These are phyloP conservation scores for Aegotheles bennettii DNA, from an alignment of 2,113 vertebrate genomes.

Conservation along the genomic window DNA sequence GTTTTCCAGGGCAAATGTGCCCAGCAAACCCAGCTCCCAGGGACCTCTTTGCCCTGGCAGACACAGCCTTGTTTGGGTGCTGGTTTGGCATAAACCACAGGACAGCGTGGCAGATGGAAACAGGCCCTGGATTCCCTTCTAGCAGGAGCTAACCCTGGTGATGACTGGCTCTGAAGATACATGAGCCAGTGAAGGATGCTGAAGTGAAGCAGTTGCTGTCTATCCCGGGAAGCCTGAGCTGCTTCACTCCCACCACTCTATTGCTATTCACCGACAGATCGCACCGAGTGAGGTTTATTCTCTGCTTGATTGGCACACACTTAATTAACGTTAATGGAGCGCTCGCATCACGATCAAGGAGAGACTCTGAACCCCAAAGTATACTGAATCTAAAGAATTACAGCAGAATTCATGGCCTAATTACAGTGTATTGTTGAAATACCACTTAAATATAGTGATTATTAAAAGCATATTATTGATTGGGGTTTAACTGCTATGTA, in stretches of 20 bases:
- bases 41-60: neutral
- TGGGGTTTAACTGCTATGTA: conserved; percentile 62
- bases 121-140: neutral
- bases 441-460: conserved; percentile 66
- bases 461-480: conserved; percentile 70
- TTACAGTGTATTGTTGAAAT: conserved; percentile 65
- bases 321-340: conserved; percentile 54
- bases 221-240: neutral
- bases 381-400: conserved; percentile 62
- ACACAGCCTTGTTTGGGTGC: neutral
- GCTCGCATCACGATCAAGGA: conserved; percentile 42
- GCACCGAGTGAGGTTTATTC: neutral
- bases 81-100: neutral
- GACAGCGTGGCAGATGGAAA: neutral
- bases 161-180: neutral
- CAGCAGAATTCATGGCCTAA: conserved; percentile 62
- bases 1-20: rapidly evolving
- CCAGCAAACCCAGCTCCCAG: neutral
- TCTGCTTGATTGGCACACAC: conserved; percentile 31
- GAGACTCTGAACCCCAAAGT: conserved; percentile 57
- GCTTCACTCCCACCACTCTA: neutral
- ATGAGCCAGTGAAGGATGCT: neutral
- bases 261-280: neutral
- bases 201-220: neutral
- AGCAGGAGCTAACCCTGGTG: neutral